Percentiles rank a stretch among this genome's conserved stretches.
phyloP scores from a whole-genome alignment of 2,888 invertebrate genomes.

The Syritta pipiens region DNA sequence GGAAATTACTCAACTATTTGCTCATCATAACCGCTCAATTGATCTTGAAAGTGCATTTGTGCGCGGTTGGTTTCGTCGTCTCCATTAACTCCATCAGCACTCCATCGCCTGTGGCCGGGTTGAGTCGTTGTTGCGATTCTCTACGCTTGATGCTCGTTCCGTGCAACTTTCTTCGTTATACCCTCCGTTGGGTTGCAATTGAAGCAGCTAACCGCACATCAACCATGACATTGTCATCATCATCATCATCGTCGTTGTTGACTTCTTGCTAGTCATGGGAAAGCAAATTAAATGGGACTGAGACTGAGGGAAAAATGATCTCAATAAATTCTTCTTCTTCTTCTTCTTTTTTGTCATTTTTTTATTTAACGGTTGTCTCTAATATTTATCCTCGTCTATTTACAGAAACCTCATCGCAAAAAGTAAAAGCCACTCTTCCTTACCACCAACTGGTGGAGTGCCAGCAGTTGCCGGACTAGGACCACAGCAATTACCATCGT shows the following conservation, averaged over 20 bases:
- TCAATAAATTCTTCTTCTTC: conserved; percentile 44
- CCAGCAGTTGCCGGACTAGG: conserved; percentile 70
- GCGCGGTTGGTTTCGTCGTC: conserved; percentile 13
- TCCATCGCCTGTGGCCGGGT: no score
- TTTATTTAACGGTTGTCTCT: conserved; percentile 31
- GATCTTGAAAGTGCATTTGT: conserved; percentile 65
- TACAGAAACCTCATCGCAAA: conserved; percentile 77
- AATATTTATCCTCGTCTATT: conserved; percentile 26
- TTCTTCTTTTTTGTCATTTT: background rate
- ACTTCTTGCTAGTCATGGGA: conserved; percentile 48
- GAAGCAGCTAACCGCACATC: conserved; percentile 48
- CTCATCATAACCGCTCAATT: conserved; percentile 62
- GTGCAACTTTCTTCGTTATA: conserved; percentile 60
- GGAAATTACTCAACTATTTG: conserved; percentile 62
- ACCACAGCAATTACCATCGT: conserved; percentile 76
- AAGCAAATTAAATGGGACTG: conserved; percentile 54
- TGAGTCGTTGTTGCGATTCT: conserved; percentile 43
- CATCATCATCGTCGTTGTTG: conserved; percentile 29
- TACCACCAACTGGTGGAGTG: conserved; percentile 71
- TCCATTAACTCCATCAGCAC: background rate
- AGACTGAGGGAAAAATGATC: conserved; percentile 26
- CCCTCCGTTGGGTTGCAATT: conserved; percentile 57
- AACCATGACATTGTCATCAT: conserved; percentile 65
- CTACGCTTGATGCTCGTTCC: conserved; percentile 37
- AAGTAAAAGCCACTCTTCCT: conserved; percentile 79